Evolutionary conservation across 2,888 invertebrate species (phyloP).

Genomic region (Scrobipalpa costella): DNA sequence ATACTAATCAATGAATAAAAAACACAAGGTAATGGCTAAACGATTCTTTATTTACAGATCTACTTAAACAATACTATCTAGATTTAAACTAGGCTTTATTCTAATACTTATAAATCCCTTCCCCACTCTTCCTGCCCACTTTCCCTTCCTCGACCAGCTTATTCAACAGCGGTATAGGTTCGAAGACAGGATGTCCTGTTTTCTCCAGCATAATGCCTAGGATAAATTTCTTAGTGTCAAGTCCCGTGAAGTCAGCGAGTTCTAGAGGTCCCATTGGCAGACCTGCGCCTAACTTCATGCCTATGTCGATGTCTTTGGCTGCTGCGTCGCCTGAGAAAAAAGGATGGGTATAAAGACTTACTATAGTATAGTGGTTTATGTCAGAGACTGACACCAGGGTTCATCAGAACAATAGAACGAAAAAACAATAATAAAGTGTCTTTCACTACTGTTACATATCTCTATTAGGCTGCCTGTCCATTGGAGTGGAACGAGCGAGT

Average conservation of each 20-base stretch:
- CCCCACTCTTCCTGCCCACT: conserved; percentile 88
- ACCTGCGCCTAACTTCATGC: conserved; percentile 93
- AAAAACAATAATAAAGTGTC: not conserved
- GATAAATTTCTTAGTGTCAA: conserved; percentile 85
- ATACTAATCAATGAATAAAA: no score
- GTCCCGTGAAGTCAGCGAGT: conserved; percentile 90
- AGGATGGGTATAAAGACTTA: not conserved
- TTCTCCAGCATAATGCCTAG: conserved; percentile 84
- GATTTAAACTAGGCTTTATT: conserved; percentile 17
- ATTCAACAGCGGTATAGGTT: conserved; percentile 80
- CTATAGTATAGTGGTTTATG: not conserved
- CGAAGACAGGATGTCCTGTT: conserved; percentile 62
- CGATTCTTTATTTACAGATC: no score
- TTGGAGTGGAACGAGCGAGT: no score
- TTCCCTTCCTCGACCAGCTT: conserved; percentile 88
- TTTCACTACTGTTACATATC: not conserved
- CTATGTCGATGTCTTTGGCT: conserved; percentile 88
- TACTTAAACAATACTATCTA: not conserved
- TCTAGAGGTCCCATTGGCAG: conserved; percentile 95
- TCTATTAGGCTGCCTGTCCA: not conserved
- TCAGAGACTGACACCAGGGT: no score
- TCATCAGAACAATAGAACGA: no score
- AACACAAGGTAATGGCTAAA: no score
- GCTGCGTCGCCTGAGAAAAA: conserved; percentile 82
- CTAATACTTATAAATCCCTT: conserved; percentile 88